These are phyloP conservation scores for Tridacna crocea DNA, from an alignment of 2,888 invertebrate genomes.

Conservation along the genomic window DNA sequence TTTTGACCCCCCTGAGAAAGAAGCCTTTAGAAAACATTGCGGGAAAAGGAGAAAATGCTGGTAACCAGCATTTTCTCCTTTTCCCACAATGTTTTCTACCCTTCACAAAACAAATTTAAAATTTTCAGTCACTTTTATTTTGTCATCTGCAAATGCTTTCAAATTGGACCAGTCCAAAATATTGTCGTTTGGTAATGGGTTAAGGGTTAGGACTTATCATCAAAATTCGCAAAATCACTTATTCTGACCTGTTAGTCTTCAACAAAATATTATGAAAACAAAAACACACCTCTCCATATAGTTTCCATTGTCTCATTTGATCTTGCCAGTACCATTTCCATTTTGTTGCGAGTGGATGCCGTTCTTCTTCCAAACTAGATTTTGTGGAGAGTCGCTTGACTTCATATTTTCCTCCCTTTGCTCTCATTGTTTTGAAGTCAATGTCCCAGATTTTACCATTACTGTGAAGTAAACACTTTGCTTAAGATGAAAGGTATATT, in stretches of 20 bases:
- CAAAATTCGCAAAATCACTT: not conserved
- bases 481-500: not conserved
- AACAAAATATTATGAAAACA: too few relatives aligned
- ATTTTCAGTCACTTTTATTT: too few relatives aligned
- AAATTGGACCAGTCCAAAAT: not conserved
- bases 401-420: slow-evolving; percentile 26
- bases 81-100: too few relatives aligned
- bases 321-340: slow-evolving; percentile 70
- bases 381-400: slow-evolving; percentile 62
- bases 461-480: slow-evolving; percentile 8
- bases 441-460: slow-evolving; percentile 23
- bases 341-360: slow-evolving; percentile 61
- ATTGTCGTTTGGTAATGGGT: too few relatives aligned
- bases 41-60: too few relatives aligned
- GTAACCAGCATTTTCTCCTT: too few relatives aligned
- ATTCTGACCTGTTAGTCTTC: too few relatives aligned
- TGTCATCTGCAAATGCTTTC: too few relatives aligned
- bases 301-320: slow-evolving; percentile 57
- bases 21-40: too few relatives aligned
- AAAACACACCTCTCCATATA: slow-evolving; percentile 62
- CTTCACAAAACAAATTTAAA: too few relatives aligned
- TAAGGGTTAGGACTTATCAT: not conserved
- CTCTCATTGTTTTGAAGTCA: slow-evolving; percentile 61
- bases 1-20: too few relatives aligned
- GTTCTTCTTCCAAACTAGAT: slow-evolving; percentile 57